Percentiles rank a stretch among this genome's conserved stretches.
phyloP scores from a whole-genome alignment of 2,888 invertebrate species.

The Plebejus anna region DNA sequence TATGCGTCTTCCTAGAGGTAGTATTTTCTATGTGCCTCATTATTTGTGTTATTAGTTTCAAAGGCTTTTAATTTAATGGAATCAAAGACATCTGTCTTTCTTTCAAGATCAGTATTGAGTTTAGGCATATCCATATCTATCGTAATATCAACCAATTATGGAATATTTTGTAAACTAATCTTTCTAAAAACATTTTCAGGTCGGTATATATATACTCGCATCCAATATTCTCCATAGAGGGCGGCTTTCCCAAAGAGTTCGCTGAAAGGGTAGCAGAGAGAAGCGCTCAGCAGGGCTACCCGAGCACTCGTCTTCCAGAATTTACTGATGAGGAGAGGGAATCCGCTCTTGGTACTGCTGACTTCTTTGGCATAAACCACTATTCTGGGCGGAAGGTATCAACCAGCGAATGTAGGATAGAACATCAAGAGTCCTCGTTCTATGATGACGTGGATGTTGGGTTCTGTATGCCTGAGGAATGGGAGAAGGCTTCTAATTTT shows the following conservation, averaged over 20 bases:
- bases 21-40: too few relatives aligned
- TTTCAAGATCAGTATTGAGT: too few relatives aligned
- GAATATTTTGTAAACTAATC: too few relatives aligned
- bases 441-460: conserved; percentile 49
- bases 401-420: conserved; percentile 43
- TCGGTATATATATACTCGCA: conserved; percentile 66
- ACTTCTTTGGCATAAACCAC: conserved; percentile 82
- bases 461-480: conserved; percentile 43
- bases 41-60: too few relatives aligned
- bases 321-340: conserved; percentile 49
- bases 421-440: conserved; percentile 44
- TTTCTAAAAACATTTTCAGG: conserved; percentile 43
- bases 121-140: too few relatives aligned
- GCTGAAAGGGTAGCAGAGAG: conserved; percentile 60
- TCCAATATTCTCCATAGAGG: conserved; percentile 69
- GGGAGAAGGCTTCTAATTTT: conserved; percentile 52
- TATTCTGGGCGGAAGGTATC: conserved; percentile 74
- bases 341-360: conserved; percentile 51
- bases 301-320: conserved; percentile 48
- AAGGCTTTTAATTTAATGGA: too few relatives aligned
- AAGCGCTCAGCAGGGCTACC: conserved; percentile 48
- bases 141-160: too few relatives aligned
- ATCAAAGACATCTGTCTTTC: too few relatives aligned
- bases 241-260: conserved; percentile 75
- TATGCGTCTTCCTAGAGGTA: neutral